Percentiles rank a stretch among this genome's conserved stretches.
phyloP scores from a whole-genome alignment of 2,888 invertebrate genomes.

The Tetramorium bicarinatum region DNA sequence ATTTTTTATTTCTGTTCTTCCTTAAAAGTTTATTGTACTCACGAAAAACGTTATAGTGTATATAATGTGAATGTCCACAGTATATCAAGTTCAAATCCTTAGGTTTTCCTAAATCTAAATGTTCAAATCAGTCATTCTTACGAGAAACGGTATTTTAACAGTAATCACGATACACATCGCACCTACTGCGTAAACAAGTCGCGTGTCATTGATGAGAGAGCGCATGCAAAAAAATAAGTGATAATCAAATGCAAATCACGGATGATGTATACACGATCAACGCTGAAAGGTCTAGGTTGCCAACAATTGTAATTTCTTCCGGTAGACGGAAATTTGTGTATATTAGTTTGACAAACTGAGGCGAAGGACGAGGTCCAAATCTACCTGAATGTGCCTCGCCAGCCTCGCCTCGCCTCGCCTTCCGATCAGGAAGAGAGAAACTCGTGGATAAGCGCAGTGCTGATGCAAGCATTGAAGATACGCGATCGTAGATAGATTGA shows the following conservation, averaged over 20 bases:
- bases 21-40: neutral
- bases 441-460: conserved; percentile 5
- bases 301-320: conserved; percentile 65
- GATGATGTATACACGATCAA: conserved; percentile 68
- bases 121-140: neutral
- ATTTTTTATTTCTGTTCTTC: neutral
- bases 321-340: conserved; percentile 74
- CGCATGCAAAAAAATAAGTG: conserved; percentile 58
- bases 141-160: neutral
- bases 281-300: conserved; percentile 83
- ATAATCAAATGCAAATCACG: conserved; percentile 75
- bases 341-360: conserved; percentile 76
- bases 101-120: neutral
- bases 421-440: conserved; percentile 42
- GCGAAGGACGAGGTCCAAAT: conserved; percentile 67
- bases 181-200: conserved; percentile 6
- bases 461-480: conserved; percentile 64
- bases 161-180: neutral
- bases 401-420: neutral
- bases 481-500: conserved; percentile 41
- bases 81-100: neutral
- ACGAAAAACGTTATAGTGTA: neutral
- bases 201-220: conserved; percentile 25
- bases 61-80: neutral
- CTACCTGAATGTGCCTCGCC: conserved; percentile 6